Percentiles rank a stretch among this genome's conserved stretches.
These are phyloP conservation scores for Baryphthengus martii DNA, from an alignment of 2,113 vertebrate species.

Conservation along the genomic window DNA sequence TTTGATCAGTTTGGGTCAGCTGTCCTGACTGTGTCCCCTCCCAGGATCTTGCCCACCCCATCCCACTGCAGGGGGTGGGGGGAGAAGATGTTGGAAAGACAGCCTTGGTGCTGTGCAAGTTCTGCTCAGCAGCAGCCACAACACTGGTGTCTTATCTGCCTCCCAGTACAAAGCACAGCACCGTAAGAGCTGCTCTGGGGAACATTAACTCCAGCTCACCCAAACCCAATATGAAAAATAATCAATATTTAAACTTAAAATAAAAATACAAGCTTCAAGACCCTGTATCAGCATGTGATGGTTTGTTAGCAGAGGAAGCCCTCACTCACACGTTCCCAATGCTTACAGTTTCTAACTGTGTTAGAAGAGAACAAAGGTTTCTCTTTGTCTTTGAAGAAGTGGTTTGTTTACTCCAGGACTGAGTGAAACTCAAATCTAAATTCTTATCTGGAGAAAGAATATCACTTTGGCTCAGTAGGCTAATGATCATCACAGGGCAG, in stretches of 20 bases:
- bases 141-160: no score
- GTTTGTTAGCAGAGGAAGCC: background rate
- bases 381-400: background rate
- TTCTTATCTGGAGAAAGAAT: background rate
- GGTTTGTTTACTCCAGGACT: background rate
- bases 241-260: background rate
- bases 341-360: background rate
- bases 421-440: background rate
- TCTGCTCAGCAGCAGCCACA: no score
- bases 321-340: background rate
- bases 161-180: no score
- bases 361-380: background rate
- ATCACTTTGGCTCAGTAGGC: background rate
- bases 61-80: no score
- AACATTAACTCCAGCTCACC: no score
- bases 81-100: no score
- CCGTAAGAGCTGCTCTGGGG: no score
- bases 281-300: background rate
- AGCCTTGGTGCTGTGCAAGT: no score
- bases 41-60: no score
- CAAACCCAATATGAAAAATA: no score
- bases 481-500: background rate
- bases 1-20: no score
- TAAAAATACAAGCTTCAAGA: background rate
- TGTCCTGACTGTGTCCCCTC: no score